Conservation (phyloP, 1,140 invertebrate species). For the Diorhabda elongata region DNA sequence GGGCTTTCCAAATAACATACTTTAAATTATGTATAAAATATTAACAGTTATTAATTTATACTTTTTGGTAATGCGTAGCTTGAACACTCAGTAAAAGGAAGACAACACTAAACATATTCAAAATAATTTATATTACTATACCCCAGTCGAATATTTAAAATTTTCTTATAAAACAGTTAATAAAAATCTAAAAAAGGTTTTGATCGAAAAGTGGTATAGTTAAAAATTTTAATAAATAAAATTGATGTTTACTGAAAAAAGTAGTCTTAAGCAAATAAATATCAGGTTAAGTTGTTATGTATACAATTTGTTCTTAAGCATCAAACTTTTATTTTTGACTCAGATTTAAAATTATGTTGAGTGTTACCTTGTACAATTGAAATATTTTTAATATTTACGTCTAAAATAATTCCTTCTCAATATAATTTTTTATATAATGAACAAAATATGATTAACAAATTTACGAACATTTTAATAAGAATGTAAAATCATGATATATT, state of each 20-base stretch:
- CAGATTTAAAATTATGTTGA: neutral
- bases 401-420: too few relatives aligned
- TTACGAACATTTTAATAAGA: too few relatives aligned
- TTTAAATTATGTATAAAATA: slow-evolving; percentile 51
- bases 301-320: too few relatives aligned
- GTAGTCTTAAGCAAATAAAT: too few relatives aligned
- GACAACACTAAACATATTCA: slow-evolving; percentile 46
- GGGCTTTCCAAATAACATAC: slow-evolving; percentile 48
- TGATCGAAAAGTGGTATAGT: neutral
- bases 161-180: neutral
- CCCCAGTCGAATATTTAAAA: slow-evolving; percentile 4
- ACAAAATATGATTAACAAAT: too few relatives aligned
- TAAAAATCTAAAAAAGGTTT: too few relatives aligned
- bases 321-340: neutral
- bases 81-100: slow-evolving; percentile 46
- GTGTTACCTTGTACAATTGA: neutral
- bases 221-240: neutral
- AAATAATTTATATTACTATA: slow-evolving; percentile 22
- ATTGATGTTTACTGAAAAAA: too few relatives aligned
- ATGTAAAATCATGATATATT: too few relatives aligned
- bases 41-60: slow-evolving; percentile 48
- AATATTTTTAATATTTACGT: too few relatives aligned
- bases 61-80: slow-evolving; percentile 46
- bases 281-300: too few relatives aligned
- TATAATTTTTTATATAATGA: too few relatives aligned